A percentile compares a stretch with the other conserved stretches of the same genome.
phyloP scores from a whole-genome alignment of 2,797 vertebrate genomes.

The Apodemus agrarius region DNA sequence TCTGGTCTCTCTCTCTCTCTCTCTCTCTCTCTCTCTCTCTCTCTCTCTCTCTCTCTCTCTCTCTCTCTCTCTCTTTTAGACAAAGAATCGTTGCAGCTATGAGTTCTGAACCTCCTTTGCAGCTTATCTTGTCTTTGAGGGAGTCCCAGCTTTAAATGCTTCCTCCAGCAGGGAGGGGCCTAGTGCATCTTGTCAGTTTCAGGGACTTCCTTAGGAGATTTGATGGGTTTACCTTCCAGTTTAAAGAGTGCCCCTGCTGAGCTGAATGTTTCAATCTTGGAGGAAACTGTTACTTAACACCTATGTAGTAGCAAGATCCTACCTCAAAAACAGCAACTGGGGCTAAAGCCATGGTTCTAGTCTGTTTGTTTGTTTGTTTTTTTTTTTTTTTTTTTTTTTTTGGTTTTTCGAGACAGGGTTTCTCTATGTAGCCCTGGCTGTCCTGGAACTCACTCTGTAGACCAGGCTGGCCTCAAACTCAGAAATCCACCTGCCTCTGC shows the following conservation, averaged over 20 bases:
- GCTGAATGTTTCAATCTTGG: background rate
- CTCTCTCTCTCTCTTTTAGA: too few species aligned
- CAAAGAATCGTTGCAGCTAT: too few species aligned
- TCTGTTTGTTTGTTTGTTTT: too few species aligned
- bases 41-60: too few species aligned
- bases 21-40: too few species aligned
- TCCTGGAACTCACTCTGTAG: too few species aligned
- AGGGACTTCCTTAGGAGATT: background rate
- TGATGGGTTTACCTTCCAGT: background rate
- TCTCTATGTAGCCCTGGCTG: too few species aligned
- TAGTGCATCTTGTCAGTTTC: background rate
- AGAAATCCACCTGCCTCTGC: too few species aligned
- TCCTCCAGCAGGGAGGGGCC: background rate
- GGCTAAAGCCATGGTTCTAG: background rate
- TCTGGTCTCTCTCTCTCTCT: too few species aligned
- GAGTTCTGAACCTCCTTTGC: background rate
- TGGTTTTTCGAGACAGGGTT: too few species aligned
- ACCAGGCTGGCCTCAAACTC: too few species aligned
- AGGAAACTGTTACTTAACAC: background rate
- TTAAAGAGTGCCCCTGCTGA: background rate
- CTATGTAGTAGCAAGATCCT: background rate
- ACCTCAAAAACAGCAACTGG: background rate
- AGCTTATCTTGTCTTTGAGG: background rate
- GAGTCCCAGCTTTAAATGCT: background rate
- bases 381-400: too few species aligned